Evolutionary conservation across 2,113 vertebrate genomes (phyloP), one percentile per base, ranked within the genome.

Genomic region (Craseonycteris thonglongyai): DNA sequence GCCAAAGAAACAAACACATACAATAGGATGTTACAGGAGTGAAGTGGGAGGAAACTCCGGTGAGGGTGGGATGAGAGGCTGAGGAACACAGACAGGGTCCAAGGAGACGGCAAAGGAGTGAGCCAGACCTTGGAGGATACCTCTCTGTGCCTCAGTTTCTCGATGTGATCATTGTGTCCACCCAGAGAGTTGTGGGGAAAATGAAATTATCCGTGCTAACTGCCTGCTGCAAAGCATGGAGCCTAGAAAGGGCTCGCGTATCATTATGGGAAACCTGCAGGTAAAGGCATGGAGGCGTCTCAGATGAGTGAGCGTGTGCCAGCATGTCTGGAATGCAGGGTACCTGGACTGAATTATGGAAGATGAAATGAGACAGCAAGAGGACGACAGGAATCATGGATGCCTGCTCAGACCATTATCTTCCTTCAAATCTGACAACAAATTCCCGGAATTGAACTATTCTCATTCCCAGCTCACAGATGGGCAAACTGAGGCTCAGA

Each of bases 401-500:
- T 26, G 6, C 42, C 61, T 76, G 26, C 66, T 59, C 47, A 3
- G 16, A 45, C 33, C 61, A 13, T 38, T 65, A 15, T 49, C n/a
- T 49, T 49, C 61, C 76, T 79, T 38, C 28, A 51, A 80, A n/a
- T 18, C 14, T n/a, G 54, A 74, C 65, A 26, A 28, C 59, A 88
- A 35, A 49, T 13, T 45, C 45, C 38, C 80, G 58, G 9, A 40
- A 14, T 14, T 12, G 26, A 30, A 56, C n/a, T 12, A 51, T 2
- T 68, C 61, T 63, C n/a, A 33, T 21, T 93, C 49, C n/a, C 21
- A 58, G 49, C n/a, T 95, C 45, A 15, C 49, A 90, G 72, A 72
- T 19, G 28, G 66, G 49, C 63, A 91, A 74, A 90, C 35, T 19
- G 65, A 90, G 85, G 86, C n/a, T 83, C 49, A 45, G 30, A 68